Base-by-base conservation (phyloP, 2,113 vertebrate species). In the Oplegnathus fasciatus region DNA sequence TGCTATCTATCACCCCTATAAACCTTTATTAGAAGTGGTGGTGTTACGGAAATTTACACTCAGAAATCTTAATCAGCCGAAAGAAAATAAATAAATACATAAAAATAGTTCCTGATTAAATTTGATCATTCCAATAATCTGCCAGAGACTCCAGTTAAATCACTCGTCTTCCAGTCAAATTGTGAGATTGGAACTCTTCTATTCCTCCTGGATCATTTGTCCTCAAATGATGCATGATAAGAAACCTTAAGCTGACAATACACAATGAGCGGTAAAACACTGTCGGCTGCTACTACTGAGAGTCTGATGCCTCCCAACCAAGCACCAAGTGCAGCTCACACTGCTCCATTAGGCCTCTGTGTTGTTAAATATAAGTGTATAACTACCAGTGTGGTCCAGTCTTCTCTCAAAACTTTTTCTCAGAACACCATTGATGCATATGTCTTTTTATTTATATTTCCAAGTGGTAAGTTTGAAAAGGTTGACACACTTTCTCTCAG, bases 201-300 rank as follows among this genome's bases (percentile, higher is more conserved):
- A 0, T 10, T 75, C n/a, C 48, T 70, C 28, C 0, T 9, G 75
- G 64, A 70, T 80, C 55, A 58, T 83, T 87, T 75, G 62, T 68
- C 48, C 65, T 69, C 71, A 80, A 88, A 88, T 85, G 78, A 54
- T 5, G 68, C 78, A 20, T 69, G 79, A 64, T 32, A 14, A 75
- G 20, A 57, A 65, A 85, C 54, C 67, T 77, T 22, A 67, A 70
- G 68, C 44, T 15, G 65, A 77, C 24, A 77, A 32, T 2, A 14
- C 18, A 70, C 50, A 55, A 37, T 32, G 61, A 78, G 54, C 34
- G 30, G 64, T 60, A 42, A 82, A 75, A 68, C 42, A 40, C 10
- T n/a, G 68, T 57, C 78, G 32, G 58, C 68, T 17, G 68, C 40
- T 60, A 5, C 22, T 24, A 6, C 1, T 13, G n/a, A 52, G 30